phyloP scores from a whole-genome alignment of 2,113 vertebrate genomes.

The Psilopogon haemacephalus region DNA sequence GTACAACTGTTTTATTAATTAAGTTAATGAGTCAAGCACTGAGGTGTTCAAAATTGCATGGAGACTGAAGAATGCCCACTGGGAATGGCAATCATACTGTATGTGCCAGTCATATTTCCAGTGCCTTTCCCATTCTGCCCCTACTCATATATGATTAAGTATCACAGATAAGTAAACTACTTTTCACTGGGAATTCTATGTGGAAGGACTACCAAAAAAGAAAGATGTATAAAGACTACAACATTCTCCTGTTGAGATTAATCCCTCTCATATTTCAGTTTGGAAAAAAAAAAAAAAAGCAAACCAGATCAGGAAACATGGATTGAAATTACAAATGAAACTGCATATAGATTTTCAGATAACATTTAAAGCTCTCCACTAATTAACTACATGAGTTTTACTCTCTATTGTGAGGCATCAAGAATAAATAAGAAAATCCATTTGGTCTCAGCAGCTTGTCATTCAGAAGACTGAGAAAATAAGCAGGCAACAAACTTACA shows the following conservation, averaged over 20 bases:
- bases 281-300: neutral
- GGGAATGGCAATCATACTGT: neutral
- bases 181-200: neutral
- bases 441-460: neutral
- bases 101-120: neutral
- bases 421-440: neutral
- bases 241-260: neutral
- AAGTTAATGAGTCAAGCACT: constrained; percentile 32
- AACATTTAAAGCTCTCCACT: neutral
- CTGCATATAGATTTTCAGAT: neutral
- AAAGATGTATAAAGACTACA: neutral
- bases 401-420: neutral
- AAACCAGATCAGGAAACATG: neutral
- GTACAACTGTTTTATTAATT: constrained; percentile 44
- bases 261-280: neutral
- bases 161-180: neutral
- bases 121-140: neutral
- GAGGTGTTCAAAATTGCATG: neutral
- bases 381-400: neutral
- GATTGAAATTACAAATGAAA: neutral
- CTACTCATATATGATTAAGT: neutral
- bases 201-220: neutral
- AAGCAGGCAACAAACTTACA: neutral
- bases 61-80: constrained; percentile 34
- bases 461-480: neutral